Evolutionary conservation across 2,797 vertebrate species (phyloP).

Genomic region (Cephalopachus bancanus): DNA sequence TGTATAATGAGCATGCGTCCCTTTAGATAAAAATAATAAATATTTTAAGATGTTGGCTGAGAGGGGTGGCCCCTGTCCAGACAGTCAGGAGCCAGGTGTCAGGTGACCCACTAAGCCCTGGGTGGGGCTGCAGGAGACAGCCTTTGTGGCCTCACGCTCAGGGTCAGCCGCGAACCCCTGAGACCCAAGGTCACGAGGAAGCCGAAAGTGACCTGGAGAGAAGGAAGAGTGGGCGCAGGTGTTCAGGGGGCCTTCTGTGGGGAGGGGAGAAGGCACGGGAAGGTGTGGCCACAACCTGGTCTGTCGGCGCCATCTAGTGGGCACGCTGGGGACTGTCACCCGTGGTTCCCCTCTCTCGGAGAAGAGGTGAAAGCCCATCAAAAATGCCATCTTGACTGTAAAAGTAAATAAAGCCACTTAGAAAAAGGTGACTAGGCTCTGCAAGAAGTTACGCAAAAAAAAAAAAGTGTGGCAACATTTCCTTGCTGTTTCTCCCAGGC

Average conservation of each 20-base stretch:
- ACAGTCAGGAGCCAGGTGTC: not conserved
- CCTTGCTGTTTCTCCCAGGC: too few species aligned
- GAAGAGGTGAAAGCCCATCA: too few species aligned
- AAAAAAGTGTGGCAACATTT: not conserved
- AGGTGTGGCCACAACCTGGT: not conserved
- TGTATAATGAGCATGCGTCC: not conserved
- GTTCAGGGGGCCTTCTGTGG: not conserved
- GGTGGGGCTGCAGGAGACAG: not conserved
- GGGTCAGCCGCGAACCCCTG: too few species aligned
- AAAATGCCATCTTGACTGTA: not conserved
- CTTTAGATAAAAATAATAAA: not conserved
- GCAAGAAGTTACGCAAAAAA: not conserved
- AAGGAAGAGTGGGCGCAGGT: not conserved
- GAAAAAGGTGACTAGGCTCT: not conserved
- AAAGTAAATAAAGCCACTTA: not conserved
- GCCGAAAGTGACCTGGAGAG: not conserved
- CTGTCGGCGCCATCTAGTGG: conserved; percentile 68
- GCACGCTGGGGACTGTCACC: fast-evolving
- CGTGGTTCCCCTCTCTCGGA: not conserved
- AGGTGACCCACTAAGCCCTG: not conserved
- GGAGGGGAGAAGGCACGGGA: not conserved
- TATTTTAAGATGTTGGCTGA: not conserved
- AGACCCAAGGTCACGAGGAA: not conserved
- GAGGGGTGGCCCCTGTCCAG: not conserved
- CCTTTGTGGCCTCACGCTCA: too few species aligned